Percentiles rank a stretch among this genome's conserved stretches.
phyloP scores from a whole-genome alignment of 2,888 invertebrate species.

The Tipula helvola region DNA sequence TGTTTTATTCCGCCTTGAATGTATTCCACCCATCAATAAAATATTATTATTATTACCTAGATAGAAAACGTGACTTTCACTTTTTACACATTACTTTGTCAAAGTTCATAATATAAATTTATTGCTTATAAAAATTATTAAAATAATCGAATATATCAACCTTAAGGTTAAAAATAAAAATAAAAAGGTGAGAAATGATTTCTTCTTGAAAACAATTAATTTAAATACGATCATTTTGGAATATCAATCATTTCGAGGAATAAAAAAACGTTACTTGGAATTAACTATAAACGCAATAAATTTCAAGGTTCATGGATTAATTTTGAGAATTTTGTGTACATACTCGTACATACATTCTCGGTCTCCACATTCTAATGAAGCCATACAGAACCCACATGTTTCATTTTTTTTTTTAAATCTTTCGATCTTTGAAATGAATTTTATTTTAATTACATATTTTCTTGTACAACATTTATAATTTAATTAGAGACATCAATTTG shows the following conservation, averaged over 20 bases:
- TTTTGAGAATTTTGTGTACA: not conserved
- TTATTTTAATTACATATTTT: not conserved
- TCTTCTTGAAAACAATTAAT: not conserved
- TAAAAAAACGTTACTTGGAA: not conserved
- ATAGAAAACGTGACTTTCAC: slow-evolving; percentile 4
- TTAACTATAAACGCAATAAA: not conserved
- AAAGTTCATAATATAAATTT: not conserved
- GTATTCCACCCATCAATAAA: not conserved
- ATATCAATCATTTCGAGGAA: not conserved
- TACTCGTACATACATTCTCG: too few species aligned
- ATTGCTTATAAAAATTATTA: not conserved
- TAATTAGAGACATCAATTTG: not conserved
- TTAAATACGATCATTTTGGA: not conserved
- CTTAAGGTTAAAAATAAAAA: not conserved
- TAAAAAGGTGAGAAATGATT: not conserved
- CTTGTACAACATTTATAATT: not conserved
- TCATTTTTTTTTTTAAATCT: not conserved
- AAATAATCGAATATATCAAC: not conserved
- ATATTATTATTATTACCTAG: not conserved
- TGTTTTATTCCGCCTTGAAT: not conserved
- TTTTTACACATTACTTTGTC: not conserved
- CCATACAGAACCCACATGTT: not conserved
- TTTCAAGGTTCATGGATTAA: not conserved
- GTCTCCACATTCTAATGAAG: not conserved
- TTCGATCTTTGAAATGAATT: not conserved